These are phyloP conservation scores for Lepilemur ruficaudatus DNA, from an alignment of 2,797 vertebrate genomes.

Conservation along the genomic window DNA sequence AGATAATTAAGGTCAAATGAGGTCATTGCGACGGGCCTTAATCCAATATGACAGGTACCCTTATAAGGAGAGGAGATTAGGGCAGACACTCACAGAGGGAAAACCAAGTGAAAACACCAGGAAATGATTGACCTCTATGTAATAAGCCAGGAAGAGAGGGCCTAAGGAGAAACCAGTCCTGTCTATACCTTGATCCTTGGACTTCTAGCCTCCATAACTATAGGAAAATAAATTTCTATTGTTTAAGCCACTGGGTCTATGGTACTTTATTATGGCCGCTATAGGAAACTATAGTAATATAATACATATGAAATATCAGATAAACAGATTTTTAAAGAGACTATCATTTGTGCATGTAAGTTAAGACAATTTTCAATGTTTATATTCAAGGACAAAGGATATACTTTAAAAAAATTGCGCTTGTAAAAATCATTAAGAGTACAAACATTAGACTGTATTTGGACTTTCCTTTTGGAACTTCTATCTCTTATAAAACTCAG, in stretches of 20 bases:
- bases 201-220: background rate
- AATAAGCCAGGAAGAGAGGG: background rate
- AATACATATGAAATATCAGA: background rate
- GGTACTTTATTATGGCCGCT: background rate
- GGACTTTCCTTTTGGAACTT: background rate
- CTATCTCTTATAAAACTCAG: background rate
- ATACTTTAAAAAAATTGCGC: background rate
- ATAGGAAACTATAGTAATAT: background rate
- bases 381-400: background rate
- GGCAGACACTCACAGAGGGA: background rate
- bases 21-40: fast-evolving
- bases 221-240: background rate
- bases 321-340: background rate
- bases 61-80: background rate
- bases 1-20: background rate
- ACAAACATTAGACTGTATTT: background rate
- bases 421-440: background rate
- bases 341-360: background rate
- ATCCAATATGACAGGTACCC: background rate
- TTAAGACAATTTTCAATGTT: background rate
- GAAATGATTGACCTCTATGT: background rate
- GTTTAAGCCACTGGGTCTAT: background rate
- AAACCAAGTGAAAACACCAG: background rate
- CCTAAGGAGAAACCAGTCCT: background rate
- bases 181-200: background rate